Percentiles rank a stretch among this genome's conserved stretches.
phyloP scores from a whole-genome alignment of 2,113 vertebrate species.

The Eudorcas thomsonii region DNA sequence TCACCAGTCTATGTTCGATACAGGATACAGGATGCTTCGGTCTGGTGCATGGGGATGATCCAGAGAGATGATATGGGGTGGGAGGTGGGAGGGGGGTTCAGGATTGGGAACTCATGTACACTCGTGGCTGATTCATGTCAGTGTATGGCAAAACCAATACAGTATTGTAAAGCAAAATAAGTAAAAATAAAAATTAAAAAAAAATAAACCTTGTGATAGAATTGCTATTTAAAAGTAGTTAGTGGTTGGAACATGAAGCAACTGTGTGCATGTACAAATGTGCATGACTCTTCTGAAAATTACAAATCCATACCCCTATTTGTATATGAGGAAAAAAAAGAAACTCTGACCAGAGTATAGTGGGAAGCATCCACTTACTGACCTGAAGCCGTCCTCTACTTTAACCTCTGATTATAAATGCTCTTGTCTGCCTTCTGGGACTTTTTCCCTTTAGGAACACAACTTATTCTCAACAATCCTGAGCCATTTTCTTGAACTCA shows the following conservation, averaged over 20 bases:
- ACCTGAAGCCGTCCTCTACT: neutral
- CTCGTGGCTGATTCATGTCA: too few species aligned
- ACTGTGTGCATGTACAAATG: neutral
- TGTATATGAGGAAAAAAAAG: neutral
- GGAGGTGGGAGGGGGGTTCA: too few species aligned
- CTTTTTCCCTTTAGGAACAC: neutral
- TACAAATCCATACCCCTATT: neutral
- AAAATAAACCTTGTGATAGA: neutral
- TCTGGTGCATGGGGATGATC: too few species aligned
- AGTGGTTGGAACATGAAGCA: neutral
- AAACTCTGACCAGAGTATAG: neutral
- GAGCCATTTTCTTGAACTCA: slow-evolving; percentile 16
- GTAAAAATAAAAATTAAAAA: too few species aligned
- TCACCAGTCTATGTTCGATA: too few species aligned
- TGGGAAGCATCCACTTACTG: neutral
- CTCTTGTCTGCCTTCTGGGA: neutral
- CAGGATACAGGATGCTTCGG: too few species aligned
- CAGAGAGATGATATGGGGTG: too few species aligned
- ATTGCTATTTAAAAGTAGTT: neutral
- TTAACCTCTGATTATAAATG: neutral
- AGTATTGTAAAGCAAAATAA: too few species aligned
- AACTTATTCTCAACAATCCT: slow-evolving; percentile 20
- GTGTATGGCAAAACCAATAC: too few species aligned
- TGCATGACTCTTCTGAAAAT: neutral
- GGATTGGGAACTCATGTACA: too few species aligned